Conservation (phyloP, 2,113 vertebrate genomes). For the Tringa solitaria region DNA sequence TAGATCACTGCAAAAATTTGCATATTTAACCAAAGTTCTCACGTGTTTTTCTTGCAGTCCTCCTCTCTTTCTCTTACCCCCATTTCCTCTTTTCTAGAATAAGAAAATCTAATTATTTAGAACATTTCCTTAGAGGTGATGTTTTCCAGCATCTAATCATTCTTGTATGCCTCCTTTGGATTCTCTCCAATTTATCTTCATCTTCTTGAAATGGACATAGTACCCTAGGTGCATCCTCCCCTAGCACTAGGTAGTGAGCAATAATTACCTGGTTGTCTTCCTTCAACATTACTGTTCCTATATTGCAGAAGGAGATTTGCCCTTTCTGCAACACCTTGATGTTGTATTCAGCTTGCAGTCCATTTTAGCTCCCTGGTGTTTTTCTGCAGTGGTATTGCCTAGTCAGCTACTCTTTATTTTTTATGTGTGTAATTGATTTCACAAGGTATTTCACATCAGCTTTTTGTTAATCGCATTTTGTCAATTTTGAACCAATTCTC, state of each 20-base stretch:
- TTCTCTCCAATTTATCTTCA: conserved; percentile 39
- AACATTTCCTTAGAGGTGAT: conserved; percentile 21
- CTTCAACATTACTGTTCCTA: not conserved
- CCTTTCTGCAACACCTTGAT: not conserved
- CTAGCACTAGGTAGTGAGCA: not conserved
- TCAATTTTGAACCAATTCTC: not conserved
- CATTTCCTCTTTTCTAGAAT: not conserved
- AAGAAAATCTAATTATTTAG: conserved; percentile 50
- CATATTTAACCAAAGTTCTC: not conserved
- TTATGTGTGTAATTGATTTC: not conserved
- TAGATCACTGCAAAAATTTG: not conserved
- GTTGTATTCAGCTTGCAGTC: not conserved
- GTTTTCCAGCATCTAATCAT: conserved; percentile 29
- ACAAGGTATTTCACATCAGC: not conserved
- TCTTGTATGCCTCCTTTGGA: not conserved
- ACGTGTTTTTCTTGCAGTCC: not conserved
- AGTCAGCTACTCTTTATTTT: not conserved
- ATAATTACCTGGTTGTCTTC: conserved; percentile 22
- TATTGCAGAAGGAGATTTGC: not conserved
- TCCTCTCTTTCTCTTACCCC: not conserved
- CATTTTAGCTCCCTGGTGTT: not conserved
- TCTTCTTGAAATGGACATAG: conserved; percentile 5
- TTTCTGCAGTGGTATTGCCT: not conserved
- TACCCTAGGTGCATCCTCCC: not conserved
- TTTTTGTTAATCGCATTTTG: not conserved